Evolutionary conservation across 2,797 vertebrate genomes (phyloP).

Genomic region (Scyliorhinus canicula): DNA sequence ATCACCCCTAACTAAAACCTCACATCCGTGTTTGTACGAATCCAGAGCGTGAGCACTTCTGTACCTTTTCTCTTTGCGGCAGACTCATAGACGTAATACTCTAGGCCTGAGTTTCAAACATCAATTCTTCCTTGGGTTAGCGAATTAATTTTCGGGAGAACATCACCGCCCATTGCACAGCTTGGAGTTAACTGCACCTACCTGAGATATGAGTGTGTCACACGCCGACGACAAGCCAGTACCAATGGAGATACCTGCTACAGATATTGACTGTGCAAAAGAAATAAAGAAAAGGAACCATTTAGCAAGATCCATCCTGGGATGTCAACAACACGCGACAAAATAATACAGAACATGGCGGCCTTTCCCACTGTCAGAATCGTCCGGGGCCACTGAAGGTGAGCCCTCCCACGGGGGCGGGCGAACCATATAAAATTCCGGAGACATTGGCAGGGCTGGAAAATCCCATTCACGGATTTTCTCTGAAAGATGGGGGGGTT

Average conservation of each 20-base stretch:
- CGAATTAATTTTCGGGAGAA: neutral
- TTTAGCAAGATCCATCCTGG: neutral
- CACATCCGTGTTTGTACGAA: too few relatives aligned
- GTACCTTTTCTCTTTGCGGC: too few relatives aligned
- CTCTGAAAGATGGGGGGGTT: neutral
- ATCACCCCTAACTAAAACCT: too few relatives aligned
- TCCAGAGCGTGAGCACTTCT: too few relatives aligned
- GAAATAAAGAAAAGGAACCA: neutral
- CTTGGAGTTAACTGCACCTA: conserved; percentile 42
- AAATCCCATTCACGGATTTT: too few relatives aligned
- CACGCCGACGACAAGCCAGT: conserved; percentile 56
- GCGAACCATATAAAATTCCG: too few relatives aligned
- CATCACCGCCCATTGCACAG: neutral
- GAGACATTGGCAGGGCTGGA: too few relatives aligned
- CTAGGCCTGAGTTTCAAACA: neutral
- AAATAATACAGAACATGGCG: neutral
- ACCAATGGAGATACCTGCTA: conserved; percentile 67
- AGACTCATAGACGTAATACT: too few relatives aligned
- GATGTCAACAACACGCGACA: neutral
- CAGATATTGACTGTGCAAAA: conserved; percentile 62
- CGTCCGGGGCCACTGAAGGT: too few relatives aligned
- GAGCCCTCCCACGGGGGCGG: too few relatives aligned
- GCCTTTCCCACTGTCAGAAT: too few relatives aligned
- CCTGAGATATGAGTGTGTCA: conserved; percentile 70
- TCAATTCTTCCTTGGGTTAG: neutral